These are phyloP conservation scores for Hydrophis major DNA, from an alignment of 2,797 vertebrate genomes.

Conservation along the genomic window DNA sequence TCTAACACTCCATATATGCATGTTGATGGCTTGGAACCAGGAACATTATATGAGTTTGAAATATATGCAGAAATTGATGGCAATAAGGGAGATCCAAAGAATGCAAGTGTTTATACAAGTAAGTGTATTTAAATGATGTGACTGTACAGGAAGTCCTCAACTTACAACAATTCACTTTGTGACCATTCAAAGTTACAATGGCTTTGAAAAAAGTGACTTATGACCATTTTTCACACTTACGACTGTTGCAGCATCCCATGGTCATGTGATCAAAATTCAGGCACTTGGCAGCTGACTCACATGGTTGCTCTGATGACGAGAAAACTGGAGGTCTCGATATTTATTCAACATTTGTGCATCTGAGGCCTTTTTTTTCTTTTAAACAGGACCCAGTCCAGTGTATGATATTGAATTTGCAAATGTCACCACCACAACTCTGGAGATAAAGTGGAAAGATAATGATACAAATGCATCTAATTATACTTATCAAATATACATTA, in stretches of 20 bases:
- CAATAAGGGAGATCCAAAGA: neutral
- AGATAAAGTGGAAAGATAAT: neutral
- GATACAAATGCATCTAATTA: rapidly evolving
- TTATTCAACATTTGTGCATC: neutral
- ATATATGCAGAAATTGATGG: neutral
- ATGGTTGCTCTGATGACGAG: too few relatives aligned
- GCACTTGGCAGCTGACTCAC: too few relatives aligned
- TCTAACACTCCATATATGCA: rapidly evolving
- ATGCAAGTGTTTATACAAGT: neutral
- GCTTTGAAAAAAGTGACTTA: too few relatives aligned
- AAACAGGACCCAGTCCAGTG: slow-evolving; percentile 16
- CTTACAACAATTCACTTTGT: too few relatives aligned
- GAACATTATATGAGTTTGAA: neutral
- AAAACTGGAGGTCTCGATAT: neutral
- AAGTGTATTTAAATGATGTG: neutral
- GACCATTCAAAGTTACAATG: too few relatives aligned
- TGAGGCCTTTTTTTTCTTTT: neutral
- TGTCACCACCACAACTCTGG: slow-evolving; percentile 10
- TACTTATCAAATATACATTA: rapidly evolving
- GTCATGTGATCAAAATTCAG: too few relatives aligned
- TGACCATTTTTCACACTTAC: too few relatives aligned
- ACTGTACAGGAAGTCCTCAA: neutral
- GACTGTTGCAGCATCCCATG: too few relatives aligned
- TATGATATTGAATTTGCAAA: neutral
- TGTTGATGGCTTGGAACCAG: neutral